Evolutionary conservation across 2,113 vertebrate genomes (phyloP).

Genomic region (Prolemur simus): DNA sequence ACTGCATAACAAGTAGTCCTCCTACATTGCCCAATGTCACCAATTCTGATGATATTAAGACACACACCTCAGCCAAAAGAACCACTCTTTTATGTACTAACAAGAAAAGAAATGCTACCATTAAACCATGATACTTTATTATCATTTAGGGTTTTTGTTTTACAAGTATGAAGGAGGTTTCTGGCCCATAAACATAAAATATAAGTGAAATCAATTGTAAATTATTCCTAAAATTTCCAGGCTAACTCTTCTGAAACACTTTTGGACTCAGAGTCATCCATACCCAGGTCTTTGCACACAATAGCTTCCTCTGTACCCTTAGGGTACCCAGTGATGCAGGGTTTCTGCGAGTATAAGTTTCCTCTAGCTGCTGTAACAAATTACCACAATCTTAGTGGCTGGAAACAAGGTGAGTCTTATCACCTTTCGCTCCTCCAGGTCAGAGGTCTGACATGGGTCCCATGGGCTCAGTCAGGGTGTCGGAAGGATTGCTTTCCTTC

Average conservation of each 20-base stretch:
- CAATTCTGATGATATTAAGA: neutral
- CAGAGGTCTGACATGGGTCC: neutral
- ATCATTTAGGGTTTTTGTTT: neutral
- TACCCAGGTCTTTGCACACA: neutral
- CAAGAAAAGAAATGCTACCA: neutral
- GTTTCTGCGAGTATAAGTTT: neutral
- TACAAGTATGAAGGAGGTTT: neutral
- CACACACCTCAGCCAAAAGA: rapidly evolving
- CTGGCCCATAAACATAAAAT: neutral
- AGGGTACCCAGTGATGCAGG: neutral
- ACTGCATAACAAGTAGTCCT: neutral
- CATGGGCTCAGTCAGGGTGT: neutral
- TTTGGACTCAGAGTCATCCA: neutral
- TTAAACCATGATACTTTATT: neutral
- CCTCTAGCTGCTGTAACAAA: neutral
- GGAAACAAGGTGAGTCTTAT: too few relatives aligned
- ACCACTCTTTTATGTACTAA: neutral
- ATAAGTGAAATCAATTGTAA: neutral
- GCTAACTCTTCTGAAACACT: neutral
- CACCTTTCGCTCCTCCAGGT: neutral
- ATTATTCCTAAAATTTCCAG: neutral
- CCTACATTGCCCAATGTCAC: neutral
- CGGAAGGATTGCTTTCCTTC: neutral
- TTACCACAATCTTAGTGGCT: neutral
- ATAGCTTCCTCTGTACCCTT: neutral